These are phyloP conservation scores for Ranitomeya variabilis DNA, from an alignment of 2,113 vertebrate species.

Conservation along the genomic window DNA sequence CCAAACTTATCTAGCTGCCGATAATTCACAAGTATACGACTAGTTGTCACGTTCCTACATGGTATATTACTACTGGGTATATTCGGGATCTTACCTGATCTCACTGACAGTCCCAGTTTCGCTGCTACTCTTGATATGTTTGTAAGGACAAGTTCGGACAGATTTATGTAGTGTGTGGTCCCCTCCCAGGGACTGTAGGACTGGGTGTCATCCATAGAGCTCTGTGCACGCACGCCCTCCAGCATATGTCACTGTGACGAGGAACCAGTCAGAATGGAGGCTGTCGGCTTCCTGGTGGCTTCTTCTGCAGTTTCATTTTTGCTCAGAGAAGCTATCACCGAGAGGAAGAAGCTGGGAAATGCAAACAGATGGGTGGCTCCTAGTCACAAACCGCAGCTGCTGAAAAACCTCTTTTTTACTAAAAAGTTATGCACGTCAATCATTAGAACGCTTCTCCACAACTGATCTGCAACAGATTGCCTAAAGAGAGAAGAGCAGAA, in stretches of 20 bases:
- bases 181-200: neutral
- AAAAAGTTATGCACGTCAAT: no score
- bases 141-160: conserved; percentile 4
- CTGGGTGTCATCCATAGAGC: neutral
- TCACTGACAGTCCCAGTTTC: neutral
- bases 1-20: neutral
- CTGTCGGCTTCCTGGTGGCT: neutral
- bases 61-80: neutral
- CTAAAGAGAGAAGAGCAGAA: no score
- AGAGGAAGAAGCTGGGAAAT: neutral
- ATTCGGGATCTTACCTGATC: neutral
- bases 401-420: neutral
- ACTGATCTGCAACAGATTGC: no score
- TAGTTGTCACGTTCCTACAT: neutral
- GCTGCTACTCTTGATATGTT: no score
- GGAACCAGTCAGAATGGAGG: neutral
- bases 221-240: neutral
- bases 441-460: no score
- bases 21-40: no score
- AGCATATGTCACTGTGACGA: neutral
- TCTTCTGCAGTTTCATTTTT: neutral
- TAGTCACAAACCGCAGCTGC: neutral
- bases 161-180: neutral
- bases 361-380: neutral
- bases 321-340: neutral